Evolutionary conservation across 35 echinoderm and acorn worm genomes (phyloP).

Genomic region (Ophiothrix spiculata): DNA sequence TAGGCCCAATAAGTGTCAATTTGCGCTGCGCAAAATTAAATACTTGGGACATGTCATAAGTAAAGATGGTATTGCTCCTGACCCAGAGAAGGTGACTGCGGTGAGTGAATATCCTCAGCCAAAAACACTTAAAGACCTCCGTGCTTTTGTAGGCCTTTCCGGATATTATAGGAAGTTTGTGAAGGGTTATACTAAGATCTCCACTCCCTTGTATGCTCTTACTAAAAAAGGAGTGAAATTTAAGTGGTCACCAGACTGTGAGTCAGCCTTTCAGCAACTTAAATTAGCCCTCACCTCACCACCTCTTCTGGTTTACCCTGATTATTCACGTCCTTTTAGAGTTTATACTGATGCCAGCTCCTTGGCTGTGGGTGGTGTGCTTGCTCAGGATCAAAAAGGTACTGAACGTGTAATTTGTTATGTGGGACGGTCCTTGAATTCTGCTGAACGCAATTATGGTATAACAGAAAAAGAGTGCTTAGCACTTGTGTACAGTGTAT

Average conservation of each 20-base stretch:
- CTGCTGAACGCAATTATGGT: conserved; percentile 29
- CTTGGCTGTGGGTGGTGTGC: conserved; percentile 44
- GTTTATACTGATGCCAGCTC: conserved; percentile 65
- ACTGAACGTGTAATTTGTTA: conserved; percentile 63
- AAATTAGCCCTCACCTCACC: conserved; percentile 26
- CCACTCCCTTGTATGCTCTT: conserved; percentile 2
- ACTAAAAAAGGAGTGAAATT: conserved; percentile 16
- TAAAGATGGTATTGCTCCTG: not conserved
- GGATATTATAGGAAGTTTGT: not conserved
- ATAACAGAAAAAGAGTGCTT: conserved; percentile 39
- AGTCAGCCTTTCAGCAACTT: conserved; percentile 35
- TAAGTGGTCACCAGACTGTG: conserved; percentile 53
- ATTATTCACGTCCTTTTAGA: conserved; percentile 38
- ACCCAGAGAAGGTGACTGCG: not conserved
- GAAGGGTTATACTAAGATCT: not conserved
- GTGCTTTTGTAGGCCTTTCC: conserved; percentile 11
- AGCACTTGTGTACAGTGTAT: not conserved
- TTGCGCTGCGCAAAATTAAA: not conserved
- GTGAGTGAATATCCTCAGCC: not conserved
- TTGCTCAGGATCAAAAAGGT: conserved; percentile 47
- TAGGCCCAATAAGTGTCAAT: conserved; percentile 3
- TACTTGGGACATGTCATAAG: conserved; percentile 8
- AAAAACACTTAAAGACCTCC: not conserved
- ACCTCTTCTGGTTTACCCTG: conserved; percentile 54
- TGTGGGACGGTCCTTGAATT: conserved; percentile 39